Conservation (phyloP, 2,113 vertebrate species). For the Sylvilagus bachmani region DNA sequence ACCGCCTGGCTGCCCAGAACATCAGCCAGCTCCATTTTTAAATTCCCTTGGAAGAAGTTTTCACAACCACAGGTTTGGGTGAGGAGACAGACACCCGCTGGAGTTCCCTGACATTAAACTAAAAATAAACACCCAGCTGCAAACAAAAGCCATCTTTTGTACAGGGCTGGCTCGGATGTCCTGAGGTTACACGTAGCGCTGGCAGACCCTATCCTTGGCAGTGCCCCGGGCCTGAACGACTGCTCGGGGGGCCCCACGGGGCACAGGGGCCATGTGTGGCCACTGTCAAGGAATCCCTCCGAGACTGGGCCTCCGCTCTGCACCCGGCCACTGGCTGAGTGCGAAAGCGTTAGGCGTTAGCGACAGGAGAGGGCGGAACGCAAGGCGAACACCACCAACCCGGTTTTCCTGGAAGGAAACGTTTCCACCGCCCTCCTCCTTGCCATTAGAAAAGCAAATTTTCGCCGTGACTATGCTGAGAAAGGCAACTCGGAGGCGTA, state of each 20-base stretch:
- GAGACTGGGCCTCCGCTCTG: not conserved
- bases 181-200: conserved; percentile 26
- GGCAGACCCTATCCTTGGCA: not conserved
- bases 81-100: conserved; percentile 68
- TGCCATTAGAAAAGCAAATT: conserved; percentile 68
- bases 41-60: conserved; percentile 76
- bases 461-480: not conserved
- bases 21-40: conserved; percentile 77
- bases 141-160: conserved; percentile 80
- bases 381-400: not conserved
- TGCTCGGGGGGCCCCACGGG: not conserved
- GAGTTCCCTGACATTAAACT: conserved; percentile 78
- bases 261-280: not conserved
- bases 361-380: not conserved
- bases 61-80: conserved; percentile 76
- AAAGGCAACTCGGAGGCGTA: conserved; percentile 51
- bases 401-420: conserved; percentile 62
- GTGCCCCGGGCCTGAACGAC: not conserved
- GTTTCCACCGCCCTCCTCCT: conserved; percentile 47
- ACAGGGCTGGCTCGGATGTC: conserved; percentile 50
- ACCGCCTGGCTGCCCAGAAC: not conserved
- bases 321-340: not conserved
- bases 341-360: not conserved
- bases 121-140: conserved; percentile 81
- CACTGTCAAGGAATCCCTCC: conserved; percentile 62